phyloP scores from a whole-genome alignment of 1,140 invertebrate genomes.

The Apis laboriosa region DNA sequence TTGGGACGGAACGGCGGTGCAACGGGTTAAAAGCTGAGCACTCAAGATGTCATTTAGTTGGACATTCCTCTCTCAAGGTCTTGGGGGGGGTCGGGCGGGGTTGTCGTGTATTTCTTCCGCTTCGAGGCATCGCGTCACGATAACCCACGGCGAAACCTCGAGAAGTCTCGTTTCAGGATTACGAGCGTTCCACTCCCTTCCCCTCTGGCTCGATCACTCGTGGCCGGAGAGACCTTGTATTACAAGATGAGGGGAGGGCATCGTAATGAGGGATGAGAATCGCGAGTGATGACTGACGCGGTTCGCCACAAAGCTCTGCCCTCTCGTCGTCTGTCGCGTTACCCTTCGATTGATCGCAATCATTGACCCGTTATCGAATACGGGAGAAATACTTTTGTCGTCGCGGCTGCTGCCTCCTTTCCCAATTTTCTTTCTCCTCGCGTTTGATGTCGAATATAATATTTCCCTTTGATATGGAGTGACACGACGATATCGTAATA shows the following conservation, averaged over 20 bases:
- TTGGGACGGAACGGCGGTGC: background rate
- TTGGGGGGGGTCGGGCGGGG: slow-evolving; percentile 52
- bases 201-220: slow-evolving; percentile 28
- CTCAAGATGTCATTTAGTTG: slow-evolving; percentile 63
- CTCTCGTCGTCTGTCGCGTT: background rate
- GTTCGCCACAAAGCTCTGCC: slow-evolving; percentile 12
- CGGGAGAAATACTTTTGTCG: slow-evolving; percentile 2
- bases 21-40: slow-evolving; percentile 44
- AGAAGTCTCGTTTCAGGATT: slow-evolving; percentile 73
- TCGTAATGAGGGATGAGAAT: slow-evolving; percentile 66
- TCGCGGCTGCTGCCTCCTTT: background rate
- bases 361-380: slow-evolving; percentile 18
- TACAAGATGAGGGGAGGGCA: slow-evolving; percentile 62
- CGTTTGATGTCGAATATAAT: too few relatives aligned
- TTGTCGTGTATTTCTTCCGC: slow-evolving; percentile 71
- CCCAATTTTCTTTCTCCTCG: background rate
- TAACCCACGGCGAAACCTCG: slow-evolving; percentile 64
- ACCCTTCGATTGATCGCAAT: slow-evolving; percentile 6
- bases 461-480: too few relatives aligned
- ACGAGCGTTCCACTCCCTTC: slow-evolving; percentile 39
- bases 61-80: slow-evolving; percentile 62
- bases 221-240: slow-evolving; percentile 54
- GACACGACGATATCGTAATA: too few relatives aligned
- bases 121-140: slow-evolving; percentile 67
- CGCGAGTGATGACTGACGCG: slow-evolving; percentile 34